Percentiles rank a stretch among this genome's conserved stretches.
Conservation (phyloP, 1,140 invertebrate species). For the Spodoptera frugiperda region DNA sequence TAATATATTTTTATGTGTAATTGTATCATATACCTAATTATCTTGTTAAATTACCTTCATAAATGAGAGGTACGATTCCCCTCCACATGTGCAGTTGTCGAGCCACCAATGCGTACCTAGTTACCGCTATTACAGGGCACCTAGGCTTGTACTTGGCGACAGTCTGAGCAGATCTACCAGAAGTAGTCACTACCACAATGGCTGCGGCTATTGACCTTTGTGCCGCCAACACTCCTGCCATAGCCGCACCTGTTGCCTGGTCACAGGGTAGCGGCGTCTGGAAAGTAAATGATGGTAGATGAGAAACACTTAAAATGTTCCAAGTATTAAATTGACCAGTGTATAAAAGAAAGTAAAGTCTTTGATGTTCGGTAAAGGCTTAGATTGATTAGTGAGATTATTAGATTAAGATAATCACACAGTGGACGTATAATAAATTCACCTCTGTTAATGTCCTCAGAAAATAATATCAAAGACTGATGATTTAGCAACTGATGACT, state of each 20-base stretch:
- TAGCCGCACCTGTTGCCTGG: conserved; percentile 87
- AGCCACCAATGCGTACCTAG: conserved; percentile 90
- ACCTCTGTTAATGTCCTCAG: background rate
- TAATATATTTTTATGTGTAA: too few relatives aligned
- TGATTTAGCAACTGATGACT: too few relatives aligned
- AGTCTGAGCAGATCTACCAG: conserved; percentile 91
- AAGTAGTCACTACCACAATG: conserved; percentile 95
- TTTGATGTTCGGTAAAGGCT: too few relatives aligned
- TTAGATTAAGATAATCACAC: too few relatives aligned
- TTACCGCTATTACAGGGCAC: conserved; percentile 94
- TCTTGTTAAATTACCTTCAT: conserved; percentile 82
- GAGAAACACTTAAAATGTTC: background rate
- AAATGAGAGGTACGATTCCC: conserved; percentile 91
- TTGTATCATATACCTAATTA: too few relatives aligned
- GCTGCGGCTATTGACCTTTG: conserved; percentile 92
- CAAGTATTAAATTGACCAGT: background rate
- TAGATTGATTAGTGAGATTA: too few relatives aligned
- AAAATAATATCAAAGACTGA: background rate
- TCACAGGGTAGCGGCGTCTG: conserved; percentile 86
- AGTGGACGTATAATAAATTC: too few relatives aligned
- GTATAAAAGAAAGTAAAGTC: too few relatives aligned
- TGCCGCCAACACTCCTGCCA: conserved; percentile 94
- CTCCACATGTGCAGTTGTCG: conserved; percentile 92
- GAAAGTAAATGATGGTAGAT: background rate
- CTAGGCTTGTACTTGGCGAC: conserved; percentile 93